These are phyloP conservation scores for Eira barbara DNA, from an alignment of 2,113 vertebrate genomes.

Conservation along the genomic window DNA sequence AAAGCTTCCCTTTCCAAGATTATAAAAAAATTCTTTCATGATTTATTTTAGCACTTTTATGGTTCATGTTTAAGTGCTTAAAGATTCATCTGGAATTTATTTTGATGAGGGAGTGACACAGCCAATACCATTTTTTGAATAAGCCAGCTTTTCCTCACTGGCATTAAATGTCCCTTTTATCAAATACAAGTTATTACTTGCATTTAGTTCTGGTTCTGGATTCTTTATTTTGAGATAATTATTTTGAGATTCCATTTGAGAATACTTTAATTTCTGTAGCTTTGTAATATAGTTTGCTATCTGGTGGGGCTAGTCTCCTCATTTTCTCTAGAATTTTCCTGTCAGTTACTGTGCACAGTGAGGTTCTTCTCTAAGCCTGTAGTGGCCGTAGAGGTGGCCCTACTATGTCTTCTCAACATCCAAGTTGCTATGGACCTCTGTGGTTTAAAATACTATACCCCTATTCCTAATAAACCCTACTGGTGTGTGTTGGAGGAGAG, in stretches of 20 bases:
- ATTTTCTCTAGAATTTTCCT: not conserved
- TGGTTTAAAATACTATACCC: not conserved
- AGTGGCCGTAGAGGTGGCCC: not conserved
- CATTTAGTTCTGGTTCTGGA: not conserved
- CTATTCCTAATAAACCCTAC: not conserved
- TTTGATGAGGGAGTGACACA: not conserved
- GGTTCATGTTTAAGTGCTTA: not conserved
- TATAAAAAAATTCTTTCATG: not conserved
- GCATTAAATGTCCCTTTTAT: not conserved
- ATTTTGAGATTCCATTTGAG: not conserved
- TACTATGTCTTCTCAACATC: not conserved
- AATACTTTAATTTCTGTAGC: not conserved
- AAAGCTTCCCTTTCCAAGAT: not conserved
- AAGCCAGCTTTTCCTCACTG: not conserved
- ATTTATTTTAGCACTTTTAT: not conserved
- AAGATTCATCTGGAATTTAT: not conserved
- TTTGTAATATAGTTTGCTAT: not conserved
- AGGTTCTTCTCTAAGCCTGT: not conserved
- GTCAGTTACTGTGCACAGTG: not conserved
- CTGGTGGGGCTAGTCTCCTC: not conserved
- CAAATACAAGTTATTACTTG: not conserved
- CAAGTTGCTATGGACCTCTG: not conserved
- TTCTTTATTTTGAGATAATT: not conserved
- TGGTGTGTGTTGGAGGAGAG: too few relatives aligned
- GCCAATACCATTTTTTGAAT: not conserved